Conservation (phyloP, 2,888 invertebrate genomes). For the Platycnemis pennipes region DNA sequence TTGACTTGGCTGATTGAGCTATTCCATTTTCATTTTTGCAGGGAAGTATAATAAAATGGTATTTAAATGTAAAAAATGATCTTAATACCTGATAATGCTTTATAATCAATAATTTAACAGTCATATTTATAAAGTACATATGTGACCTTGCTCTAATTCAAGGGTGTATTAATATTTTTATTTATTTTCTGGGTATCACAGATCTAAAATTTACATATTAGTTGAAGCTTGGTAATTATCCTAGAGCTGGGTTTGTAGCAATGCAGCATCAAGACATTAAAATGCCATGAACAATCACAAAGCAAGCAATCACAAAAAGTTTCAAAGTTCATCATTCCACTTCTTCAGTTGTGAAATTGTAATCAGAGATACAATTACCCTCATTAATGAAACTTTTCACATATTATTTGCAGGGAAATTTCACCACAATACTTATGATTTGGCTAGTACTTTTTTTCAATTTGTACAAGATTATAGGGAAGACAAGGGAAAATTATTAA, state of each 20-base stretch:
- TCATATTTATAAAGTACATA: background rate
- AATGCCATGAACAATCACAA: too few species aligned
- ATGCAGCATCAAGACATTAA: background rate
- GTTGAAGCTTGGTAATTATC: too few species aligned
- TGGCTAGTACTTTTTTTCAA: too few species aligned
- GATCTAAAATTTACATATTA: background rate
- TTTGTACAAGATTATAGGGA: too few species aligned
- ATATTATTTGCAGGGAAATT: too few species aligned
- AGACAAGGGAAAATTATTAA: background rate
- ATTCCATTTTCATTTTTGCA: background rate
- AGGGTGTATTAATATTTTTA: background rate
- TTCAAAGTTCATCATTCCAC: too few species aligned
- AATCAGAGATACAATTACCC: too few species aligned
- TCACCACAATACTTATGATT: too few species aligned
- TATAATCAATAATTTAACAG: background rate
- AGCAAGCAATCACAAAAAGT: background rate
- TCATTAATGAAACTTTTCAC: too few species aligned
- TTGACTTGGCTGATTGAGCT: background rate
- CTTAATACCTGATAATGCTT: background rate
- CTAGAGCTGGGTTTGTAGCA: background rate
- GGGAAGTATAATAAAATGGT: background rate
- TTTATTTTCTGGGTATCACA: background rate
- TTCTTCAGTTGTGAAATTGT: too few species aligned
- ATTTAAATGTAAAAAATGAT: background rate
- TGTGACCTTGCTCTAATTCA: background rate